Evolutionary conservation across 2,888 invertebrate species (phyloP), one percentile per base, ranked within the genome.

Genomic region (Phrixothrix hirtus): DNA sequence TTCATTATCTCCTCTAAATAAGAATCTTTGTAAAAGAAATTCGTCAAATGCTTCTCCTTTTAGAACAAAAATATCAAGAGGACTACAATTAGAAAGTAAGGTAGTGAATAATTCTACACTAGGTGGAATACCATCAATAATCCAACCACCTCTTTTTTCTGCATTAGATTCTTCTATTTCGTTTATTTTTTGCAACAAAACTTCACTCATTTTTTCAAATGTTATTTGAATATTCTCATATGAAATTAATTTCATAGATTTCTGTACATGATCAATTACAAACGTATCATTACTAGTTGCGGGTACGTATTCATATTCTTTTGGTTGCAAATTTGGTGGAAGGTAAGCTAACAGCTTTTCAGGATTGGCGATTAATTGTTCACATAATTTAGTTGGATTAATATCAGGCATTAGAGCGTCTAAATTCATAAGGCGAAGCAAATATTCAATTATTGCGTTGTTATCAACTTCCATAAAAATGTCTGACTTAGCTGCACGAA

Each of bases 111-210:
- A 73, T 54, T 79, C 77, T 9, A 76, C 54, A 57, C 82, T 76
- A 13, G 78, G 66, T 14, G 80, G 77, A 69, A 84, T 79, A 1
- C 79, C 83, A 64, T 85, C 85, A 42, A 86, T 72, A 55, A 86
- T 78, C 78, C 81, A 86, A 59, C 81, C 82, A 34, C 34, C 16
- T 9, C 17, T 32, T 5, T 65, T 63, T 60, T 82, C 80, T 29
- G 78, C 68, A 30, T 61, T 58, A n/a, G n/a, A n/a, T n/a, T n/a
- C n/a, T n/a, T n/a, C n/a, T n/a, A n/a, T n/a, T n/a, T n/a, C n/a
- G 57, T 64, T 67, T 38, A 83, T 70, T 5, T 69, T 61, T 26
- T 65, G 72, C 5, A 65, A 61, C 12, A 83, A 65, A 66, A 77
- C 74, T 50, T 73, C 71, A 55, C 77, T 71, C 43, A 79, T 48